Evolutionary conservation across 2,797 vertebrate genomes (phyloP).

Genomic region (Okamejei kenojei): DNA sequence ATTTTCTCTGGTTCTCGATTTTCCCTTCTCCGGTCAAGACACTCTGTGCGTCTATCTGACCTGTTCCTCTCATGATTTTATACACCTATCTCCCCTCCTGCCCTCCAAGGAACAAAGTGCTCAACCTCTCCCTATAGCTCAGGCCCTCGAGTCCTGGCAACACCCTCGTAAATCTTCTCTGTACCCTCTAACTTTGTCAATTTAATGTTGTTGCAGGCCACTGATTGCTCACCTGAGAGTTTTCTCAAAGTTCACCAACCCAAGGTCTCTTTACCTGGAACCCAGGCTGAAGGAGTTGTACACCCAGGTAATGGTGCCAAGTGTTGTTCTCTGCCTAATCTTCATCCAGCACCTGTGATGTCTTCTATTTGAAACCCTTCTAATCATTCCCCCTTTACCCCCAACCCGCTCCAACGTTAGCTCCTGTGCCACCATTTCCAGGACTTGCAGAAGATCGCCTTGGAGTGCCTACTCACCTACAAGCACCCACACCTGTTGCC

Average conservation of each 20-base stretch:
- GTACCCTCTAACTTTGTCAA: background rate
- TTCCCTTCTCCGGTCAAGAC: too few relatives aligned
- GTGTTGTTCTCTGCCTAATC: too few relatives aligned
- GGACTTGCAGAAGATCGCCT: conserved; percentile 75
- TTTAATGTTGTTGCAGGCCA: conserved; percentile 59
- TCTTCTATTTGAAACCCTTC: background rate
- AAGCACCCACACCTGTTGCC: conserved; percentile 79
- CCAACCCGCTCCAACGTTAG: conserved; percentile 51
- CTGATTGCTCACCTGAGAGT: conserved; percentile 81
- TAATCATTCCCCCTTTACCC: conserved; percentile 31
- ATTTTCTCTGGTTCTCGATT: too few relatives aligned
- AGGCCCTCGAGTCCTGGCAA: too few relatives aligned
- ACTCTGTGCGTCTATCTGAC: too few relatives aligned
- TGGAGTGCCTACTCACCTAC: conserved; percentile 87
- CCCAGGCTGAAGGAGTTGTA: conserved; percentile 75
- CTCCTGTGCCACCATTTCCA: conserved; percentile 88
- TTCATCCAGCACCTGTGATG: too few relatives aligned
- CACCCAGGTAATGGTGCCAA: conserved; percentile 65
- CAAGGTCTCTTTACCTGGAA: conserved; percentile 80
- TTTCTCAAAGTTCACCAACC: conserved; percentile 89
- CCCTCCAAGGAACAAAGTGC: too few relatives aligned
- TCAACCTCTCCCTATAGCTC: too few relatives aligned
- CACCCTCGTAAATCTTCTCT: too few relatives aligned
- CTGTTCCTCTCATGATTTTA: too few relatives aligned
- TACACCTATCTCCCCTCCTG: too few relatives aligned